A percentile compares a stretch with the other conserved stretches of the same genome.
Conservation (phyloP, 2,888 invertebrate genomes). For the Gerris lacustris region DNA sequence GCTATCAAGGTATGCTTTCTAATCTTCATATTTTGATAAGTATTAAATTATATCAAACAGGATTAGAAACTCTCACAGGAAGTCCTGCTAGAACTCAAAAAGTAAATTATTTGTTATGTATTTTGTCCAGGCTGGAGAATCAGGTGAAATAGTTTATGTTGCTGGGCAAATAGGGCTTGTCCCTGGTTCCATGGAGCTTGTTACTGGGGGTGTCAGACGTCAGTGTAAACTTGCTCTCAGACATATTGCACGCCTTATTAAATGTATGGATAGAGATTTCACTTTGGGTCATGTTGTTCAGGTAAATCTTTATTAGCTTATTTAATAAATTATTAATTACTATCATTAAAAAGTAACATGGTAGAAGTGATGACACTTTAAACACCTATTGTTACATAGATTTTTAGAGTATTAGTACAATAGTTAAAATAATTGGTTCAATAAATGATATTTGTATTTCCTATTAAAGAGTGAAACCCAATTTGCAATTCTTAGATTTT, state of each 20-base stretch:
- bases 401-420: background rate
- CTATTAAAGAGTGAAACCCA: no score
- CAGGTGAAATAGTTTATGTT: slow-evolving; percentile 65
- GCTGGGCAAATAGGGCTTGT: slow-evolving; percentile 88
- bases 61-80: no score
- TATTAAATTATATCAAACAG: background rate
- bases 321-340: no score
- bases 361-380: background rate
- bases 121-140: background rate
- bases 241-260: slow-evolving; percentile 69
- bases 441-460: no score
- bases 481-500: no score
- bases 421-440: no score
- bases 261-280: slow-evolving; percentile 64
- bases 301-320: slow-evolving; percentile 36
- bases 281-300: slow-evolving; percentile 72
- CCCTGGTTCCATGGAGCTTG: slow-evolving; percentile 62
- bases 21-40: background rate
- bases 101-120: slow-evolving; percentile 3
- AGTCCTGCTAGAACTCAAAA: background rate
- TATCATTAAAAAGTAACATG: no score
- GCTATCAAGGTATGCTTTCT: slow-evolving; percentile 57
- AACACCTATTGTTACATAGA: background rate
- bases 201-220: slow-evolving; percentile 62
- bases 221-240: slow-evolving; percentile 74